Base-by-base conservation (phyloP, 2,888 invertebrate species). In the Stenolophus ochropezus region DNA sequence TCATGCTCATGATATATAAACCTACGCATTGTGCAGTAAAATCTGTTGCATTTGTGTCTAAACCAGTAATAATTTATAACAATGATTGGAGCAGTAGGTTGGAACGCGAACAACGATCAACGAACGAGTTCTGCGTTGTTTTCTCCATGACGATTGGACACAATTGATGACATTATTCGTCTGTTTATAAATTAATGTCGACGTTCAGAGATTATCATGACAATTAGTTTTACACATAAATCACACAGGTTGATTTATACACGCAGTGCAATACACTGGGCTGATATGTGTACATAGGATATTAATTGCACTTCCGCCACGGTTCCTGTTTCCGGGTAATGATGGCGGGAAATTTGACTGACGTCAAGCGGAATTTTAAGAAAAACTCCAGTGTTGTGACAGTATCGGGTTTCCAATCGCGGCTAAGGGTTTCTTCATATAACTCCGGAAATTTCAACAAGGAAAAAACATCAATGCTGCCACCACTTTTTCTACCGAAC, bases 171-270 rank as follows among this genome's bases (percentile, higher is more conserved):
- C 20, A 78, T 69, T 51, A 69, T 78, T 78, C 69, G 69, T 69
- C 51, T 69, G 78, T 78, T 77, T 78, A 78, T 78, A 78, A 65
- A 69, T 78, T 69, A 78, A 78, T 78, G 78, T 65, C 69, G 69
- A 78, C 78, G 51, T 78, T 49, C 25, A 78, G 78, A 78, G 83
- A 84, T 84, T 84, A 84, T 84, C 82, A 75, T 80, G 84, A 82
- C 83, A 84, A 85, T 85, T 85, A 85, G 84, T 85, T 85, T 84
- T 84, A 83, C 84, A 76, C 83, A 83, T 83, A 84, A 85, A 83
- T 84, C 84, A 83, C 81, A 76, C 21, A 33, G 83, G 83, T 84
- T 85, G 85, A 85, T 85, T 85, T 84, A 85, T 85, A 25, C 47
- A 53, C 16, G 25, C 21, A 53, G 25, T 53, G 69, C 58, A 18